Conservation (phyloP, 2,113 vertebrate genomes). For the Tautogolabrus adspersus region DNA sequence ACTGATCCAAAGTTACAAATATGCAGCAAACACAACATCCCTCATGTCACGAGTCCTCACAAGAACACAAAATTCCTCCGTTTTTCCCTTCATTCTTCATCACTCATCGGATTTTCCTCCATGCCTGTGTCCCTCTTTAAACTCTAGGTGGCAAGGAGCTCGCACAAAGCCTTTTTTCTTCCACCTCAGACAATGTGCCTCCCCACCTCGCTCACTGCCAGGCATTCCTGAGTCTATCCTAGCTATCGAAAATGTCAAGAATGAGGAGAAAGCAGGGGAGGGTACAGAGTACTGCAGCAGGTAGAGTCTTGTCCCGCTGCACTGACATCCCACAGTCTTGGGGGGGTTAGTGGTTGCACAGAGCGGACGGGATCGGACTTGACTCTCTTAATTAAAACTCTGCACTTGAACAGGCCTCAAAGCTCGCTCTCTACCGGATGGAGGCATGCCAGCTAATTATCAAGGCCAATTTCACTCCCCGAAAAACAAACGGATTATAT, state of each 20-base stretch:
- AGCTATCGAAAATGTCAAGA: slow-evolving; percentile 84
- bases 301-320: slow-evolving; percentile 82
- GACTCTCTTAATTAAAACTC: slow-evolving; percentile 72
- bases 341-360: slow-evolving; percentile 40
- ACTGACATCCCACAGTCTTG: slow-evolving; percentile 70
- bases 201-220: slow-evolving; percentile 73
- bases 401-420: slow-evolving; percentile 50
- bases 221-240: slow-evolving; percentile 83
- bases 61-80: slow-evolving; percentile 47
- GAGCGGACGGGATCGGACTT: slow-evolving; percentile 63
- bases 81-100: slow-evolving; percentile 38
- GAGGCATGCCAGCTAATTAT: slow-evolving; percentile 58
- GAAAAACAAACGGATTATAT: slow-evolving; percentile 42
- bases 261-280: slow-evolving; percentile 78
- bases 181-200: slow-evolving; percentile 73
- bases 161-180: slow-evolving; percentile 78
- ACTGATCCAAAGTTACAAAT: slow-evolving; percentile 58
- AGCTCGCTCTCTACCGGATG: slow-evolving; percentile 57
- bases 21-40: slow-evolving; percentile 64
- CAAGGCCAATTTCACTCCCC: slow-evolving; percentile 7
- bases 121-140: slow-evolving; percentile 36
- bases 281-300: slow-evolving; percentile 76
- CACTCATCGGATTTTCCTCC: slow-evolving; percentile 51
- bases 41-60: slow-evolving; percentile 61
- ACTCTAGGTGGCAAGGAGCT: slow-evolving; percentile 43